Evolutionary conservation across 30 jellyfish, hydroid and myxozoan species (phyloP).

Genomic region (Cassiopea andromeda): DNA sequence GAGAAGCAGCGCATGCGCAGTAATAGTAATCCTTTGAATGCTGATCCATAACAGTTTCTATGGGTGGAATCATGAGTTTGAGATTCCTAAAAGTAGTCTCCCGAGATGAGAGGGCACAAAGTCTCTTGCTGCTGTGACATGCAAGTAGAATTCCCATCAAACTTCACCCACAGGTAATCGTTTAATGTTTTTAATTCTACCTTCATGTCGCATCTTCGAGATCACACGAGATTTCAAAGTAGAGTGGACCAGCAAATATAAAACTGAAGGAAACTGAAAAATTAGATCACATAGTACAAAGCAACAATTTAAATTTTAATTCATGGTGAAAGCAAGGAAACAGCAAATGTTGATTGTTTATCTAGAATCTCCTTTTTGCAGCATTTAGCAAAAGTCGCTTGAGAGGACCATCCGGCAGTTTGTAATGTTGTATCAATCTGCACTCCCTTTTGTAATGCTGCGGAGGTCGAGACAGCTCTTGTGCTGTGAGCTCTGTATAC

Average conservation of each 20-base stretch:
- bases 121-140: neutral
- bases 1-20: neutral
- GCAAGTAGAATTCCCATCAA: neutral
- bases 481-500: neutral
- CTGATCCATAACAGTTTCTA: neutral
- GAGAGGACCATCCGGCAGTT: neutral
- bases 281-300: neutral
- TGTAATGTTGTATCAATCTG: neutral
- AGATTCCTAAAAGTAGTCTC: neutral
- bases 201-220: conserved; percentile 8
- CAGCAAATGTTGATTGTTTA: conserved; percentile 1
- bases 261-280: neutral
- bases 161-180: neutral
- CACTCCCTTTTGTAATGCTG: neutral
- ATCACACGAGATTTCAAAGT: conserved; percentile 3
- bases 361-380: conserved; percentile 1
- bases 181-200: neutral
- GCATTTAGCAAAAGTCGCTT: neutral
- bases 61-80: neutral
- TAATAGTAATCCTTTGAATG: neutral
- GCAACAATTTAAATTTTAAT: neutral
- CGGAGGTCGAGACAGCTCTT: conserved; percentile 10
- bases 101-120: neutral
- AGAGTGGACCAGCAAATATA: neutral
- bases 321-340: neutral